These are phyloP conservation scores for Rhingia campestris DNA, from an alignment of 2,888 invertebrate genomes.

Conservation along the genomic window DNA sequence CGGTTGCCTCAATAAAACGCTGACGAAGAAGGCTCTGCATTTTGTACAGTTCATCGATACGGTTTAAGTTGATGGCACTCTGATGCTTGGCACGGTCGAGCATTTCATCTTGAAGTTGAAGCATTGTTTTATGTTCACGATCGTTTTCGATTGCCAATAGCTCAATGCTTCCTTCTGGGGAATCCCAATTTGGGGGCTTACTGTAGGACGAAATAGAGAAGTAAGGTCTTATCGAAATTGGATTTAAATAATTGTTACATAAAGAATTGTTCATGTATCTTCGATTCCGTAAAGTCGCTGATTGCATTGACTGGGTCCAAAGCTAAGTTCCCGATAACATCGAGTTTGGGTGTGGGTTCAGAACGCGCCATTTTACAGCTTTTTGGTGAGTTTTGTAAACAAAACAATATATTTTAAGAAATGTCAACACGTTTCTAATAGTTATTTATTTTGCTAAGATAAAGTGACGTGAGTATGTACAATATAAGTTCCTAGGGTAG, in stretches of 20 bases:
- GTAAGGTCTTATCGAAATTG: not conserved
- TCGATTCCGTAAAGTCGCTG: slow-evolving; percentile 79
- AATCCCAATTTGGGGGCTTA: slow-evolving; percentile 82
- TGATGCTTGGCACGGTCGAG: slow-evolving; percentile 75
- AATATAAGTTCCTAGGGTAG: too few species aligned
- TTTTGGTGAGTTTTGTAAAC: not conserved
- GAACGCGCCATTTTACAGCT: slow-evolving; percentile 3
- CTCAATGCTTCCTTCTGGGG: slow-evolving; percentile 80
- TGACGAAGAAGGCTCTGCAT: slow-evolving; percentile 79
- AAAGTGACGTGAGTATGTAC: too few species aligned
- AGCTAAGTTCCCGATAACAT: slow-evolving; percentile 75
- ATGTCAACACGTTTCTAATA: not conserved
- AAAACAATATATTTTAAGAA: not conserved
- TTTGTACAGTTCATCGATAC: slow-evolving; percentile 78
- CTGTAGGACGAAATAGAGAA: slow-evolving; percentile 71
- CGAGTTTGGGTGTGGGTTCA: slow-evolving; percentile 15
- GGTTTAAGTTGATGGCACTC: slow-evolving; percentile 76
- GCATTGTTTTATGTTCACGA: slow-evolving; percentile 79
- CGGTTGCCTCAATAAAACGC: slow-evolving; percentile 81
- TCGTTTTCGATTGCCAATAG: slow-evolving; percentile 79
- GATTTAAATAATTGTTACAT: slow-evolving; percentile 77
- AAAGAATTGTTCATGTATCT: slow-evolving; percentile 78
- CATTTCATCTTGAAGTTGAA: slow-evolving; percentile 79
- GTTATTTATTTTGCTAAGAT: not conserved
- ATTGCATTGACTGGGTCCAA: slow-evolving; percentile 80